These are phyloP conservation scores for Channa maculata DNA, from an alignment of 2,113 vertebrate genomes.

Conservation along the genomic window DNA sequence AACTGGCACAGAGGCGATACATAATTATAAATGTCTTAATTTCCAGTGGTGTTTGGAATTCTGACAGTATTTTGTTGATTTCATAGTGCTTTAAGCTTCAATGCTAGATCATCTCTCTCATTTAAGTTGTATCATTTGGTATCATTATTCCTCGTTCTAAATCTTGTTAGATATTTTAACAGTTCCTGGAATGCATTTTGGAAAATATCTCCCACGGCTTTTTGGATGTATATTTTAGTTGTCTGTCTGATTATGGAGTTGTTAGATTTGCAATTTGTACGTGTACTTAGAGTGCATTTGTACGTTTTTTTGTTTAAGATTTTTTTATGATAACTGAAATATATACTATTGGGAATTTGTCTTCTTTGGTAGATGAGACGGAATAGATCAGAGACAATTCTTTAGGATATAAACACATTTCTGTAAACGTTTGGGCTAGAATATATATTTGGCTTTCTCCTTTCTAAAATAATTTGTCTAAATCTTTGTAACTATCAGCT, in stretches of 20 bases:
- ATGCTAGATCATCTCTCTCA: neutral
- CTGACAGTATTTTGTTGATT: conserved; percentile 15
- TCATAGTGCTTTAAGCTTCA: conserved; percentile 27
- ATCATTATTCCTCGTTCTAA: conserved; percentile 10
- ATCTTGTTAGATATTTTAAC: conserved; percentile 55
- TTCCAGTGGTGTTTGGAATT: conserved; percentile 21
- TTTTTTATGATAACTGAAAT: conserved; percentile 21
- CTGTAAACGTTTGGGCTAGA: neutral
- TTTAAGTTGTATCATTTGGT: neutral
- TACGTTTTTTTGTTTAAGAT: neutral
- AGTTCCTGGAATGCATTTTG: conserved; percentile 15
- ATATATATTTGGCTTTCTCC: neutral
- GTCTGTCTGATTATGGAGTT: conserved; percentile 32
- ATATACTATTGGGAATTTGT: neutral
- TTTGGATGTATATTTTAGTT: conserved; percentile 54
- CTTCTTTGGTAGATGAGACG: neutral
- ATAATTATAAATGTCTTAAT: neutral
- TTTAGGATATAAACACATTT: conserved; percentile 1
- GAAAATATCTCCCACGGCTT: neutral
- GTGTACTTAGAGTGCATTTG: conserved; percentile 5
- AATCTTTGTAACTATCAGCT: neutral
- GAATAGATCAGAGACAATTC: neutral
- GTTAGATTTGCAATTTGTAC: neutral
- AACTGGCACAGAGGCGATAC: neutral
- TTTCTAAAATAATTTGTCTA: neutral